phyloP scores from a whole-genome alignment of 2,113 vertebrate species.

The Vombatus ursinus region DNA sequence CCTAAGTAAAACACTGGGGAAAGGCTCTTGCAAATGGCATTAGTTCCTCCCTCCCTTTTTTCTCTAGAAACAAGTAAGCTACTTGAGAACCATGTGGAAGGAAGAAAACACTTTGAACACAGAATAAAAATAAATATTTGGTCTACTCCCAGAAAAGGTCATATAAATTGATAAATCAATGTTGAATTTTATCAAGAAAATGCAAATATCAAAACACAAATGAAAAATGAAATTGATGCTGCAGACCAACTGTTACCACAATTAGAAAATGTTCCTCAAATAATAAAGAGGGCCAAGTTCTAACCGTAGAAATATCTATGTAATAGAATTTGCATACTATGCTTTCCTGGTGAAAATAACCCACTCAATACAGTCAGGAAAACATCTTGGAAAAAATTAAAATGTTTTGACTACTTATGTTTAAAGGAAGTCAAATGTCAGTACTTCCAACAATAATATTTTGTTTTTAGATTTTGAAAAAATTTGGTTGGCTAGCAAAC shows the following conservation, averaged over 20 bases:
- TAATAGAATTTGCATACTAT: conserved; percentile 44
- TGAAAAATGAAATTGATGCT: neutral
- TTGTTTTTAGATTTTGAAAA: conserved; percentile 16
- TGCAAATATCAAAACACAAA: conserved; percentile 37
- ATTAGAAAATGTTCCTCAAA: conserved; percentile 45
- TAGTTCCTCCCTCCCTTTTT: neutral
- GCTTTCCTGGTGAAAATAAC: conserved; percentile 36
- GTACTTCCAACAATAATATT: conserved; percentile 2
- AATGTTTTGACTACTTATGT: conserved; percentile 23
- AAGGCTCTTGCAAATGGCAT: neutral
- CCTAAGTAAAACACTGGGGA: neutral
- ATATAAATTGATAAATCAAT: conserved; percentile 9
- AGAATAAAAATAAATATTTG: conserved; percentile 29
- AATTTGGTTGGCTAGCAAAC: neutral
- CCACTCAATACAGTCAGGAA: conserved; percentile 23
- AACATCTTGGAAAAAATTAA: neutral
- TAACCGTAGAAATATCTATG: conserved; percentile 55
- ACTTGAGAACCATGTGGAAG: neutral
- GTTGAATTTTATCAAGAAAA: conserved; percentile 28
- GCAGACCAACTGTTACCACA: conserved; percentile 23
- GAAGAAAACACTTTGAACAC: neutral
- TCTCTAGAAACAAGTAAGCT: neutral
- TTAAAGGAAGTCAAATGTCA: conserved; percentile 48
- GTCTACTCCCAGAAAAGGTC: conserved; percentile 15
- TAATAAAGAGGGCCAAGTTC: conserved; percentile 20